These are phyloP conservation scores for Rhinogobio ventralis DNA, from an alignment of 2,797 vertebrate species.

Conservation along the genomic window DNA sequence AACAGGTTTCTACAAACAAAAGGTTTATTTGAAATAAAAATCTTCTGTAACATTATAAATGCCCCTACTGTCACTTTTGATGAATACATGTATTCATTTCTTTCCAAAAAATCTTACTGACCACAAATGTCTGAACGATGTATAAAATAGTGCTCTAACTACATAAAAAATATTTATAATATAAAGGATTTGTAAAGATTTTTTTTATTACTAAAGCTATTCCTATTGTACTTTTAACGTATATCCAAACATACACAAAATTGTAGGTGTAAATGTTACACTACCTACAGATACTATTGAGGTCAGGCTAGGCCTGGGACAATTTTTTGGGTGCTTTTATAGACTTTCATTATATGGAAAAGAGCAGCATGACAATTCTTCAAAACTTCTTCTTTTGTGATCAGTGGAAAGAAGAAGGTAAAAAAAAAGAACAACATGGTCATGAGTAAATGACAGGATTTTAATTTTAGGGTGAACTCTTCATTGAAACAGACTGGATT, in stretches of 20 bases:
- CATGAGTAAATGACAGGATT: neutral
- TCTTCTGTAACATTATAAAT: neutral
- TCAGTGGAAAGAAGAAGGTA: neutral
- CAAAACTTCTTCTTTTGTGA: neutral
- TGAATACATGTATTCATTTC: neutral
- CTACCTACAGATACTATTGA: neutral
- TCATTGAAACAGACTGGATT: neutral
- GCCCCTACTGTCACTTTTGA: neutral
- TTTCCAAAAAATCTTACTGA: neutral
- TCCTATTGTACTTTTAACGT: neutral
- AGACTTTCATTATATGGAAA: neutral
- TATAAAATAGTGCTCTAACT: neutral
- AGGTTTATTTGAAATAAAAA: neutral
- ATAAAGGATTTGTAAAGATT: neutral
- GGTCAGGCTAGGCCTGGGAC: neutral
- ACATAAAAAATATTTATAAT: neutral
- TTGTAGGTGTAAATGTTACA: neutral
- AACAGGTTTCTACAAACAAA: too few species aligned
- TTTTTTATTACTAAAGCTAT: neutral
- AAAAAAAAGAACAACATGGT: neutral
- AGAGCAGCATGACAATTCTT: neutral
- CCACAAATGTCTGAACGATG: neutral
- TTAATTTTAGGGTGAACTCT: neutral
- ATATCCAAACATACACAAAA: neutral
- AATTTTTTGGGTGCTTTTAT: too few species aligned